Conservation (phyloP, 2,888 invertebrate genomes). For the Sinopyrophorus schimmeli region DNA sequence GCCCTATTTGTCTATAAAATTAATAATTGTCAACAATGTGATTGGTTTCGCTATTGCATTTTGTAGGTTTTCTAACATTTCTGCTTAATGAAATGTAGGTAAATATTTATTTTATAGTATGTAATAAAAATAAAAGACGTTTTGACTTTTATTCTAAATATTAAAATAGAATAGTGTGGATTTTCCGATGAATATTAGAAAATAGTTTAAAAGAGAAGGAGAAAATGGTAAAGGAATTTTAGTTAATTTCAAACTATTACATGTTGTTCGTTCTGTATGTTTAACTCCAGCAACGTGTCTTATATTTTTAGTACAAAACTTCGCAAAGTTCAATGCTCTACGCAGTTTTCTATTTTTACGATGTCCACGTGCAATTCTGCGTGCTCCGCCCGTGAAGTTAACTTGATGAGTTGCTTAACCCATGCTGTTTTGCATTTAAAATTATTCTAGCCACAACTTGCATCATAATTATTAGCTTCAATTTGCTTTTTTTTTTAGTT, state of each 20-base stretch:
- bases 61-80: no score
- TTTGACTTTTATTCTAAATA: no score
- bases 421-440: slow-evolving; percentile 24
- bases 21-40: no score
- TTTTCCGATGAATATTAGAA: not conserved
- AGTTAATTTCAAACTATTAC: no score
- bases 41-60: no score
- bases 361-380: slow-evolving; percentile 27
- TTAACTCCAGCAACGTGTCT: not conserved
- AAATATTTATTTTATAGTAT: no score
- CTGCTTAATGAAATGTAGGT: no score
- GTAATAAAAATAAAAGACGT: no score
- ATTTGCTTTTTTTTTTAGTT: slow-evolving; percentile 10
- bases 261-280: no score
- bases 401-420: slow-evolving; percentile 21
- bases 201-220: not conserved
- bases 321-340: slow-evolving; percentile 35
- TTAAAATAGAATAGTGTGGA: not conserved
- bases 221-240: not conserved
- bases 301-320: slow-evolving; percentile 25
- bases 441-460: slow-evolving; percentile 11
- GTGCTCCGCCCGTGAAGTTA: slow-evolving; percentile 23
- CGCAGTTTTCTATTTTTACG: slow-evolving; percentile 32
- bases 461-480: slow-evolving; percentile 8
- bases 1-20: no score